These are phyloP conservation scores for Acanthococcus lagerstroemiae DNA, from an alignment of 2,888 invertebrate species.

Conservation along the genomic window DNA sequence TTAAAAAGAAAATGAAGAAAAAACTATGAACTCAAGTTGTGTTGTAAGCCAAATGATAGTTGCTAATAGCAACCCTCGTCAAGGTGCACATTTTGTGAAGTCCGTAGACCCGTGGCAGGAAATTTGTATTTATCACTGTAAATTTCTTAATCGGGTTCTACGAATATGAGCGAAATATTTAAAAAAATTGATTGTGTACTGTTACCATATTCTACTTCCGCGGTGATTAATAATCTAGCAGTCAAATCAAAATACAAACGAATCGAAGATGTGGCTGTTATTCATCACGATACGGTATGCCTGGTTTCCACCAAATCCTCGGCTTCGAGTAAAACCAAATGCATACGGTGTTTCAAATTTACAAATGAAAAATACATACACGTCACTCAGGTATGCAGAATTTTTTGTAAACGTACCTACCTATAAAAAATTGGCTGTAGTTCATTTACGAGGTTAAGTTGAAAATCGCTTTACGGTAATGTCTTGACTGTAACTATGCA, in stretches of 20 bases:
- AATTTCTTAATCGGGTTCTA: too few relatives aligned
- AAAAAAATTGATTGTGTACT: conserved; percentile 17
- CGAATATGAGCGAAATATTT: neutral
- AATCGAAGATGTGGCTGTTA: neutral
- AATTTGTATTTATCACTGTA: too few relatives aligned
- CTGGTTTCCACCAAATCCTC: conserved; percentile 1
- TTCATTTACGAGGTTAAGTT: neutral
- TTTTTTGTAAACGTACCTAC: neutral
- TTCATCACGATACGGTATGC: conserved; percentile 18
- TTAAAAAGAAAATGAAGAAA: too few relatives aligned
- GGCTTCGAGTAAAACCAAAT: neutral
- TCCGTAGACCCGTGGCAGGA: too few relatives aligned
- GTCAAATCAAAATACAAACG: conserved; percentile 5
- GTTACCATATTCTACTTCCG: conserved; percentile 17
- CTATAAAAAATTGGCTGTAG: neutral
- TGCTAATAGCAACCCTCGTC: too few relatives aligned
- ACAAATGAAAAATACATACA: conserved; percentile 1
- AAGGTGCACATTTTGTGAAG: too few relatives aligned
- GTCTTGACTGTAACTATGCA: too few relatives aligned
- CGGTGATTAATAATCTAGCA: conserved; percentile 21
- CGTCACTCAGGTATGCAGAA: conserved; percentile 12
- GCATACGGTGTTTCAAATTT: neutral
- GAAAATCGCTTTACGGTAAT: too few relatives aligned
- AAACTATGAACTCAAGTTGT: too few relatives aligned
- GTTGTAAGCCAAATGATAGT: too few relatives aligned